Evolutionary conservation across 2,797 vertebrate species (phyloP).

Genomic region (Pristis pectinata): DNA sequence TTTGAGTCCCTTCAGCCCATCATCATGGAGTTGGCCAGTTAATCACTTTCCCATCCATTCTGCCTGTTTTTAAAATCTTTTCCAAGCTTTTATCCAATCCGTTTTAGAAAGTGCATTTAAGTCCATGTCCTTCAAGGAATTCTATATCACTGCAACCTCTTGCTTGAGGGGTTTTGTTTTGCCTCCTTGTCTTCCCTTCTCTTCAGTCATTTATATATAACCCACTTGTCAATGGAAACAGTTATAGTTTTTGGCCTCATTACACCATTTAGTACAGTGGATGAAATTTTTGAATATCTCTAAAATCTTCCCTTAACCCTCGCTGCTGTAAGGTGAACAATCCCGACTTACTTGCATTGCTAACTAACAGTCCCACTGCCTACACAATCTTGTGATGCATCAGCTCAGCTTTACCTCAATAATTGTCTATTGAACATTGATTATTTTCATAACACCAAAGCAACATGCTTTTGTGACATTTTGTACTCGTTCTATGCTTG

Average conservation of each 20-base stretch:
- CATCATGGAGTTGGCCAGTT: neutral
- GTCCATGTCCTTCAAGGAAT: neutral
- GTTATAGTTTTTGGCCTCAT: too few species aligned
- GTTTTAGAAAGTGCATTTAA: neutral
- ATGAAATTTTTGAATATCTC: neutral
- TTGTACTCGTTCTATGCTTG: neutral
- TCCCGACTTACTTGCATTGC: neutral
- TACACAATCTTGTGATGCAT: neutral
- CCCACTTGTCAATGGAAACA: neutral
- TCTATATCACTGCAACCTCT: neutral
- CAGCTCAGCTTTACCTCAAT: neutral
- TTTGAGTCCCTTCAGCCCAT: neutral
- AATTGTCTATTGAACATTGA: neutral
- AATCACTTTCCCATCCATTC: neutral
- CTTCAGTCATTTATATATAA: neutral
- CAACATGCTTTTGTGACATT: neutral
- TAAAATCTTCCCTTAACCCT: neutral
- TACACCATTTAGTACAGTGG: too few species aligned
- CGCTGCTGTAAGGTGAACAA: neutral
- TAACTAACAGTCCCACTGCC: neutral
- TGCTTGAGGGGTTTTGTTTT: neutral
- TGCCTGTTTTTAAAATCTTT: too few species aligned
- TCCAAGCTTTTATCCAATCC: neutral
- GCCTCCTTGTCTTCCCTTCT: neutral
- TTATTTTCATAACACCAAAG: neutral